phyloP scores from a whole-genome alignment of 1,140 invertebrate species.

The Papilio glaucus region DNA sequence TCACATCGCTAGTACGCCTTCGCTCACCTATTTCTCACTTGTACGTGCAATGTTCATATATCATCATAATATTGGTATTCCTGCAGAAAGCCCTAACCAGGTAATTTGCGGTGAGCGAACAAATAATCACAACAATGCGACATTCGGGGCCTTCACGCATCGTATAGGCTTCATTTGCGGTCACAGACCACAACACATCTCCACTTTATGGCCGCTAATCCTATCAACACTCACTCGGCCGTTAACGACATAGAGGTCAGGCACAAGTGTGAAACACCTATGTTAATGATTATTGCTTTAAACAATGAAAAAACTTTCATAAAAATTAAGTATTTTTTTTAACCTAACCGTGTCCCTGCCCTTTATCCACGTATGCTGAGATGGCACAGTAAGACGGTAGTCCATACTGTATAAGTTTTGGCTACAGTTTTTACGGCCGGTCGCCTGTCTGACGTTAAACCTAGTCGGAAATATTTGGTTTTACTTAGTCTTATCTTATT shows the following conservation, averaged over 20 bases:
- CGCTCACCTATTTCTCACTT: background rate
- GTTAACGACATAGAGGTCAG: conserved; percentile 5
- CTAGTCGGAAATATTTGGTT: no score
- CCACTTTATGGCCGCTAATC: conserved; percentile 14
- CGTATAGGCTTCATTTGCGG: conserved; percentile 9
- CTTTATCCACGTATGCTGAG: no score
- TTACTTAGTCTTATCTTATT: no score
- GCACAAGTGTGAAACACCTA: background rate
- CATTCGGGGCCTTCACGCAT: conserved; percentile 13
- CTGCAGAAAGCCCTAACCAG: conserved; percentile 12
- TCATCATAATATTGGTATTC: conserved; percentile 14
- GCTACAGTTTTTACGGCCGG: no score
- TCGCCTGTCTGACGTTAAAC: no score
- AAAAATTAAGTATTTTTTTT: no score
- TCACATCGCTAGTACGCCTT: background rate
- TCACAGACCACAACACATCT: conserved; percentile 8
- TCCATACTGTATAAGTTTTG: no score
- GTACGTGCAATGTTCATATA: background rate
- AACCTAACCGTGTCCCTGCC: no score
- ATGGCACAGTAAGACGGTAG: no score
- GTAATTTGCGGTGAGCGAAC: conserved; percentile 23
- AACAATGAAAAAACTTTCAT: no score
- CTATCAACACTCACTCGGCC: background rate
- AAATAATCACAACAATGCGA: conserved; percentile 32
- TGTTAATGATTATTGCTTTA: background rate